Conservation (phyloP, 2,888 invertebrate species). For the Himalopsyche kuldschensis region DNA sequence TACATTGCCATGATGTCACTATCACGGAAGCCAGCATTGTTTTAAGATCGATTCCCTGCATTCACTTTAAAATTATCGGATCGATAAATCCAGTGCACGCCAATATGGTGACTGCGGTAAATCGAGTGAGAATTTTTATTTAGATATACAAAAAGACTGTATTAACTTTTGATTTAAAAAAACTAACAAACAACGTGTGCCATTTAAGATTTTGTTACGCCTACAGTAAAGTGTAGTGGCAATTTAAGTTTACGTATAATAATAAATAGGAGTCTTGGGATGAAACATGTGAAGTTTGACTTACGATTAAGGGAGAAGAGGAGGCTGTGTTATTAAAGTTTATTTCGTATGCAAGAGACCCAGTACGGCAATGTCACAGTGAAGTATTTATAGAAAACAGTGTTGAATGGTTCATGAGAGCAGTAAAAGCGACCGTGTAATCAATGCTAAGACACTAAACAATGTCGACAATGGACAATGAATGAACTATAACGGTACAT, state of each 20-base stretch:
- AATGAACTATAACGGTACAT: neutral
- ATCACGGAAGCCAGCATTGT: too few species aligned
- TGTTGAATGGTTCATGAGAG: neutral
- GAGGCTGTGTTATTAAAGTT: neutral
- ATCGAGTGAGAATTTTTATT: too few species aligned
- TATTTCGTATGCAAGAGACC: constrained; percentile 29
- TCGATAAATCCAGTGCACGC: too few species aligned
- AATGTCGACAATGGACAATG: constrained; percentile 2
- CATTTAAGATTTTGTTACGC: neutral
- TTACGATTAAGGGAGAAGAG: neutral
- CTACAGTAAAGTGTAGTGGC: neutral
- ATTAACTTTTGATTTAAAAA: too few species aligned
- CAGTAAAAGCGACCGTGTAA: neutral
- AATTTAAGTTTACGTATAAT: neutral
- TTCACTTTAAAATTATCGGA: too few species aligned
- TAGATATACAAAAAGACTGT: too few species aligned
- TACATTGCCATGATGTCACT: too few species aligned
- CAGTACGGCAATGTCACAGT: neutral
- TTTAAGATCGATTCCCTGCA: too few species aligned
- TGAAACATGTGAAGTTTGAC: neutral
- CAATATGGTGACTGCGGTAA: too few species aligned
- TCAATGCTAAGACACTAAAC: neutral
- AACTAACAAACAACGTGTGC: too few species aligned
- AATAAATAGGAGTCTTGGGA: neutral
- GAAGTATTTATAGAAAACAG: neutral